Conservation (phyloP, 2,797 vertebrate genomes). For the Knipowitschia caucasica region DNA sequence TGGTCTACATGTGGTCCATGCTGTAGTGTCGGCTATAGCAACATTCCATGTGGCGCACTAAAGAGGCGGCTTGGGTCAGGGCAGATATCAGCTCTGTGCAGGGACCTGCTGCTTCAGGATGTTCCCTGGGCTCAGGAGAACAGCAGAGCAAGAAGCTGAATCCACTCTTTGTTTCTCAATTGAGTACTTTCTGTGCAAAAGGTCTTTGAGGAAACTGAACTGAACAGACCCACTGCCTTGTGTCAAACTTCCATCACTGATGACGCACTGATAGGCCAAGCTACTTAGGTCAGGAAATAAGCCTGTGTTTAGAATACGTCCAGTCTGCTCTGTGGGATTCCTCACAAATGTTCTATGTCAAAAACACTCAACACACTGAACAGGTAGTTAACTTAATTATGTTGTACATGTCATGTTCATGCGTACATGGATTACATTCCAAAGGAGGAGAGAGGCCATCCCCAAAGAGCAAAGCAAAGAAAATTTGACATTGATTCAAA, state of each 20-base stretch:
- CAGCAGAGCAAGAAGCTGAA: constrained; percentile 56
- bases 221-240: constrained; percentile 56
- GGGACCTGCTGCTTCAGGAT: constrained; percentile 62
- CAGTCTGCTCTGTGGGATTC: constrained; percentile 10
- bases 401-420: constrained; percentile 47
- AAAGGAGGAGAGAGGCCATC: constrained; percentile 55
- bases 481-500: constrained; percentile 58
- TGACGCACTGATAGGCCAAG: constrained; percentile 10
- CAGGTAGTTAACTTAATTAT: constrained; percentile 41
- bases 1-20: constrained; percentile 11
- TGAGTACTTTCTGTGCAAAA: constrained; percentile 70
- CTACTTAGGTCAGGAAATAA: constrained; percentile 1
- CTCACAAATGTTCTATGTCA: constrained; percentile 25
- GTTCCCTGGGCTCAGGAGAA: constrained; percentile 57
- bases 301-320: background rate
- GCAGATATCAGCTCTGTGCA: constrained; percentile 23
- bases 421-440: constrained; percentile 53
- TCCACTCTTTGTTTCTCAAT: constrained; percentile 72
- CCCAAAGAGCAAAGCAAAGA: constrained; percentile 51
- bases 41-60: background rate
- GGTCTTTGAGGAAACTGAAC: constrained; percentile 66
- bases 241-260: constrained; percentile 43
- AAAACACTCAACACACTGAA: constrained; percentile 11
- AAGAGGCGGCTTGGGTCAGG: background rate
- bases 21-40: background rate